These are phyloP conservation scores for Drosophila grimshawi DNA, from an alignment of 1,140 invertebrate species.

Conservation along the genomic window DNA sequence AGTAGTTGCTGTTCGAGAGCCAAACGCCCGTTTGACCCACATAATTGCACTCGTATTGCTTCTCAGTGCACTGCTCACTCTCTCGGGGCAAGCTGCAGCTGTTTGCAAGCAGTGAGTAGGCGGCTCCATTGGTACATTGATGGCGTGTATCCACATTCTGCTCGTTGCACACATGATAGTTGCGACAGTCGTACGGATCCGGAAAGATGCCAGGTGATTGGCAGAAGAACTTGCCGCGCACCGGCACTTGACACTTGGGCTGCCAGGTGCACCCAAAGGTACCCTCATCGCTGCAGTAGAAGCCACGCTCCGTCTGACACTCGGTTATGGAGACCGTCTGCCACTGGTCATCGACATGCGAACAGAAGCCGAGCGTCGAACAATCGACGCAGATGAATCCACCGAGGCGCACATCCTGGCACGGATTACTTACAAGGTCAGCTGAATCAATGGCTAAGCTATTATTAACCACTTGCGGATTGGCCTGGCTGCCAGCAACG, in stretches of 20 bases:
- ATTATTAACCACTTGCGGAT: neutral
- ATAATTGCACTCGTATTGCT: slow-evolving; percentile 63
- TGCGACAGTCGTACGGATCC: slow-evolving; percentile 82
- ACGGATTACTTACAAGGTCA: slow-evolving; percentile 54
- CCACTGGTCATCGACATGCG: slow-evolving; percentile 54
- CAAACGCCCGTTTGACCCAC: slow-evolving; percentile 67
- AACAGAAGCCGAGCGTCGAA: slow-evolving; percentile 62
- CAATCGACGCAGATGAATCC: slow-evolving; percentile 75
- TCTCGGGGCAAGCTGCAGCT: slow-evolving; percentile 56
- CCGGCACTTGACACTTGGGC: slow-evolving; percentile 51
- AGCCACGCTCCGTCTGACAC: slow-evolving; percentile 56
- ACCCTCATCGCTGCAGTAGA: slow-evolving; percentile 74
- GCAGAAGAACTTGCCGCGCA: slow-evolving; percentile 68
- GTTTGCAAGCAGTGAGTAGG: slow-evolving; percentile 52
- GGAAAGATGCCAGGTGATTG: slow-evolving; percentile 75
- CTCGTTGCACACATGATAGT: slow-evolving; percentile 78
- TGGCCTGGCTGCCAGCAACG: neutral
- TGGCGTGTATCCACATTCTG: slow-evolving; percentile 51
- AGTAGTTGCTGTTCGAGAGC: slow-evolving; percentile 65
- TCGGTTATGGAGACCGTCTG: slow-evolving; percentile 52
- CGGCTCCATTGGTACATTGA: slow-evolving; percentile 62
- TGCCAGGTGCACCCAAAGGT: slow-evolving; percentile 67
- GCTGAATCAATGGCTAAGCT: slow-evolving; percentile 35
- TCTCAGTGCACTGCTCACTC: slow-evolving; percentile 47
- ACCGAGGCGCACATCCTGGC: slow-evolving; percentile 51